These are phyloP conservation scores for Microctonus brassicae DNA, from an alignment of 2,888 invertebrate species.

Conservation along the genomic window DNA sequence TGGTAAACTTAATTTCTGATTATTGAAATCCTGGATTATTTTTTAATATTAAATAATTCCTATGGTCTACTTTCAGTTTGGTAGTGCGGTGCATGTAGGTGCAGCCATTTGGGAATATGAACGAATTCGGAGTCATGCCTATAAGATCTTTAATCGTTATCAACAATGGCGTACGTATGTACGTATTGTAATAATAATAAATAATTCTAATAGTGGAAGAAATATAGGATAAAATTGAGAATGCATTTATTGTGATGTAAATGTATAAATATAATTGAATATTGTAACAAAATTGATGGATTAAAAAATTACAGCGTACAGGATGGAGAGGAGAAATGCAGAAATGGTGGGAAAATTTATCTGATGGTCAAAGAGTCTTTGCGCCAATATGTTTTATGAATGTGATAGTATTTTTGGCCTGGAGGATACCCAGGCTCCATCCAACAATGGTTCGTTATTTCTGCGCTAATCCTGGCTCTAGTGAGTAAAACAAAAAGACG, in stretches of 20 bases:
- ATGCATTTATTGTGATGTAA: too few relatives aligned
- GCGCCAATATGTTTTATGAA: constrained; percentile 85
- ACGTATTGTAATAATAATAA: constrained; percentile 37
- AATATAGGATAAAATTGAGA: too few relatives aligned
- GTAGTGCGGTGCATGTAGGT: constrained; percentile 78
- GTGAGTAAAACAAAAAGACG: constrained; percentile 71
- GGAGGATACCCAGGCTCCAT: constrained; percentile 82
- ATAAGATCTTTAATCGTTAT: constrained; percentile 50
- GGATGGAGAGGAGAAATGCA: constrained; percentile 62
- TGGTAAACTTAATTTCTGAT: constrained; percentile 70
- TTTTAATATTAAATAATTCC: constrained; percentile 54
- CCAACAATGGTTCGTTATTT: constrained; percentile 87
- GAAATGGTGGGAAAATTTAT: constrained; percentile 81
- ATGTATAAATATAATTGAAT: background rate
- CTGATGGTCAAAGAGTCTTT: constrained; percentile 83
- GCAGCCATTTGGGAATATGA: constrained; percentile 94
- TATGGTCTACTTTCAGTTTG: constrained; percentile 72
- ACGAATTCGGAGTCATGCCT: constrained; percentile 67
- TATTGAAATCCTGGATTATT: background rate
- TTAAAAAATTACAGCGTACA: constrained; percentile 48
- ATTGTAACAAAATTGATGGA: background rate
- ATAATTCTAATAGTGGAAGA: constrained; percentile 5
- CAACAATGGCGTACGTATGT: constrained; percentile 47
- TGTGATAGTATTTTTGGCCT: constrained; percentile 83
- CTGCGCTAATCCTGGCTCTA: constrained; percentile 83